A percentile compares a stretch with the other conserved stretches of the same genome.
Conservation (phyloP, 2,797 vertebrate genomes). For the Aphelocoma californica region DNA sequence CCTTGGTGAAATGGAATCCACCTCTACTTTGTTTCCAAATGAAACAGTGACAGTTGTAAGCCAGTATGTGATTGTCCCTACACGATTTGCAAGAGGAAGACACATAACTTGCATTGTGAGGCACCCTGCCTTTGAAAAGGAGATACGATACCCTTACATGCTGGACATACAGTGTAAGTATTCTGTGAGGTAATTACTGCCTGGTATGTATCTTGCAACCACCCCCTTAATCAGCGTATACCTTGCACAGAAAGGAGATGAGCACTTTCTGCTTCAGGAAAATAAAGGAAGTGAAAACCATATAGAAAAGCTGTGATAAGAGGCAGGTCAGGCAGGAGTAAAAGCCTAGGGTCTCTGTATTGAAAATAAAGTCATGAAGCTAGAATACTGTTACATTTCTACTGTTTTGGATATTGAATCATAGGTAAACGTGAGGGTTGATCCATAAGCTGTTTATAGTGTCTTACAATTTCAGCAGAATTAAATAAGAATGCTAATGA, state of each 20-base stretch:
- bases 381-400: background rate
- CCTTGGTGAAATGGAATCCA: constrained; percentile 82
- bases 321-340: background rate
- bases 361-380: background rate
- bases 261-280: background rate
- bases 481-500: background rate
- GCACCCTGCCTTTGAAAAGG: constrained; percentile 88
- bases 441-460: background rate
- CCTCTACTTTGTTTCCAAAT: constrained; percentile 80
- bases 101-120: constrained; percentile 89
- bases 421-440: background rate
- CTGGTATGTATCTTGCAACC: background rate
- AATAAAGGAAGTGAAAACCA: background rate
- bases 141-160: constrained; percentile 83
- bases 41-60: constrained; percentile 85
- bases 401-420: background rate
- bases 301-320: background rate
- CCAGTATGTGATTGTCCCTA: constrained; percentile 85
- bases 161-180: constrained; percentile 95
- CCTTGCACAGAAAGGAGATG: background rate
- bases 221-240: background rate
- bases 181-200: background rate
- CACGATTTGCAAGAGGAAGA: constrained; percentile 86
- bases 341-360: background rate
- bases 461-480: background rate